Evolutionary conservation across 2,113 vertebrate genomes (phyloP).

Genomic region (Thamnophis sirtalis): DNA sequence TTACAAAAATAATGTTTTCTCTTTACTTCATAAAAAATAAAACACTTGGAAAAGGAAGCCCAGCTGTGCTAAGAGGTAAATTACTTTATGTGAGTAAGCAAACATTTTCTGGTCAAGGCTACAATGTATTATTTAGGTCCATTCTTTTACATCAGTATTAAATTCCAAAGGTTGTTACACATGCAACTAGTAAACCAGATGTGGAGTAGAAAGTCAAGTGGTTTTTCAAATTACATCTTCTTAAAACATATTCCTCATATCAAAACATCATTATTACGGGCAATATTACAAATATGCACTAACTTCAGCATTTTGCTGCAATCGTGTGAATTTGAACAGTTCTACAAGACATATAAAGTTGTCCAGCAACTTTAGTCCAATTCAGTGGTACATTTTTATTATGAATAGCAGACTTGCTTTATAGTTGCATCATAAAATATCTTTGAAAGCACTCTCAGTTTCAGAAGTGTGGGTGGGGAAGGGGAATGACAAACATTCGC

Average conservation of each 20-base stretch:
- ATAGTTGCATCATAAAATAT: background rate
- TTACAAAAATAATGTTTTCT: constrained; percentile 83
- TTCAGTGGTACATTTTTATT: background rate
- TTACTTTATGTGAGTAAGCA: constrained; percentile 90
- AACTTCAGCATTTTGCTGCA: background rate
- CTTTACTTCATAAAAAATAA: constrained; percentile 95
- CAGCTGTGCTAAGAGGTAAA: constrained; percentile 90
- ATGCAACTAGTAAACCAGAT: constrained; percentile 62
- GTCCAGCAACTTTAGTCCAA: background rate
- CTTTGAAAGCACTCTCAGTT: background rate
- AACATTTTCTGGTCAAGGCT: constrained; percentile 85
- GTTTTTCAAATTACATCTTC: constrained; percentile 20
- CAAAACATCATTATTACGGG: background rate
- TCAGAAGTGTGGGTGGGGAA: background rate
- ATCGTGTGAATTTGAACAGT: background rate
- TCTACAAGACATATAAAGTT: background rate
- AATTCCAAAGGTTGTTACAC: constrained; percentile 73
- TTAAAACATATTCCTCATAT: background rate
- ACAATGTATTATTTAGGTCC: constrained; percentile 91
- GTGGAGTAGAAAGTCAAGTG: constrained; percentile 41
- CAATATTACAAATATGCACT: background rate
- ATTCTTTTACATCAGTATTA: constrained; percentile 82
- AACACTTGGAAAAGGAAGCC: constrained; percentile 85
- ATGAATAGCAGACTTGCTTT: background rate
- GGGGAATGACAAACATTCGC: background rate